These are phyloP conservation scores for Phorcus lineatus DNA, from an alignment of 2,888 invertebrate genomes.

Conservation along the genomic window DNA sequence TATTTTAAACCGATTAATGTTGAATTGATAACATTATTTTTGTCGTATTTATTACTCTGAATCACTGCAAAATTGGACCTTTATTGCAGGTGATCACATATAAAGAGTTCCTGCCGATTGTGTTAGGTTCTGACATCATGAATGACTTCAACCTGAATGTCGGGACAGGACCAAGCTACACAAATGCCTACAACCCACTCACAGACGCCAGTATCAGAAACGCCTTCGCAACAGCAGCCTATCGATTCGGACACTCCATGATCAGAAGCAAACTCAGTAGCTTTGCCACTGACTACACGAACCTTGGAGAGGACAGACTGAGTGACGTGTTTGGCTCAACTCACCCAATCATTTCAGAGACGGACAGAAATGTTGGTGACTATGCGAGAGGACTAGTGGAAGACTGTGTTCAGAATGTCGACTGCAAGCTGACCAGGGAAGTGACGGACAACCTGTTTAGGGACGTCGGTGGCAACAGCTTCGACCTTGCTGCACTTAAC, in stretches of 20 bases:
- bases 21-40: no score
- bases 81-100: not conserved
- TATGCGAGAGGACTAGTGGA: not conserved
- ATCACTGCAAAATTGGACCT: not conserved
- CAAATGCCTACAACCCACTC: not conserved
- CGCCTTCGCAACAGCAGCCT: conserved; percentile 4
- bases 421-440: not conserved
- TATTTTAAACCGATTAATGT: no score
- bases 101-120: not conserved
- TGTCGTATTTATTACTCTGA: no score
- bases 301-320: not conserved
- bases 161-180: not conserved
- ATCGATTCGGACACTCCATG: conserved; percentile 12
- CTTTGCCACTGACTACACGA: not conserved
- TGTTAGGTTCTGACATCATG: not conserved
- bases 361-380: not conserved
- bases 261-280: not conserved
- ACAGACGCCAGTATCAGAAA: conserved; percentile 14
- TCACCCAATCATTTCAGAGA: not conserved
- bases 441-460: conserved; percentile 82
- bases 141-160: not conserved
- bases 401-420: not conserved
- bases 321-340: not conserved
- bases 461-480: conserved; percentile 48
- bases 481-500: conserved; percentile 90